Evolutionary conservation across 2,113 vertebrate species (phyloP), one percentile per base, ranked within the genome.

Genomic region (Phoxinus phoxinus): DNA sequence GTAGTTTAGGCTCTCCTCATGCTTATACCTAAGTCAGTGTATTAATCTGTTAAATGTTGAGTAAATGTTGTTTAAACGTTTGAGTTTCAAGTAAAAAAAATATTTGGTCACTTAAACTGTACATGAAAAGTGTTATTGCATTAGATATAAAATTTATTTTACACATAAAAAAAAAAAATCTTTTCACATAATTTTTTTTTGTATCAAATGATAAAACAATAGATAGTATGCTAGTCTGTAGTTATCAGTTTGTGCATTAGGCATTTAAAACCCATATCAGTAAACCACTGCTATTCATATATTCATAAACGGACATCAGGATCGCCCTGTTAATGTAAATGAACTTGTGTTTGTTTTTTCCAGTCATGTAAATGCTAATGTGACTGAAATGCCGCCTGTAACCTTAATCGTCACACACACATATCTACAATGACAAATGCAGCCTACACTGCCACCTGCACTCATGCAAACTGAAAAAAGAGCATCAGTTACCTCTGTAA

Each of bases 401-500:
- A 83, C 81, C 19, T 83, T 83, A 83, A 72, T 71, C 81, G 3
- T 56, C 67, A 72, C 65, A 37, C 81, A 71, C 46, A 53, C 44
- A 32, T 17, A 65, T 48, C 79, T 51, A 30, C 25, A 32, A 13
- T 67, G 79, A 81, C 79, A 81, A 81, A 81, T 81, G 41, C 61
- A 67, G 61, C n/a, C 44, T 67, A 63, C 30, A 30, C 41, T 15
- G 41, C 59, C 59, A 85, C 81, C 83, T 86, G 86, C 84, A 85
- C 65, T 81, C 73, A 79, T 81, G 78, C 84, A 83, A 83, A 83
- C 73, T 65, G 51, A 58, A 30, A 23, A 6, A 75, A 44, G 13
- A 75, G 25, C 73, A 21, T 25, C 48, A 87, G 88, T 79, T 61
- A 37, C 76, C 12, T 44, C 35, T 71, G 44, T 69, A 51, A 35